These are phyloP conservation scores for human (Homo sapiens) DNA, from an alignment of 2,113 vertebrate species.

Conservation along the genomic window GRCh38 chr12:47682001-47682500, in stretches of 20 bases:
- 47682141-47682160: not conserved
- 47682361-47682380: not conserved
- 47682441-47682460: not conserved
- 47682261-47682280: not conserved
- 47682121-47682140: not conserved
- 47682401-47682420: not conserved
- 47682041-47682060: not conserved
- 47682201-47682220: not conserved
- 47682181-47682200: not conserved
- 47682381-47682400: not conserved
- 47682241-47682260: not conserved
- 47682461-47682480: not conserved
- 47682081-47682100: not conserved
- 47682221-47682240: not conserved
- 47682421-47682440: not conserved
- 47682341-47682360: not conserved
- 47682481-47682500: not conserved
- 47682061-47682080: not conserved
- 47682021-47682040: not conserved
- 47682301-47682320: not conserved
- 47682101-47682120: not conserved
- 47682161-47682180: not conserved
- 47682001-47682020: not conserved
- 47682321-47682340: not conserved
- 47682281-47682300: not conserved